A percentile compares a stretch with the other conserved stretches of the same genome.
Evolutionary conservation across 2,113 vertebrate genomes (phyloP).

Genomic region (Pseudois nayaur): DNA sequence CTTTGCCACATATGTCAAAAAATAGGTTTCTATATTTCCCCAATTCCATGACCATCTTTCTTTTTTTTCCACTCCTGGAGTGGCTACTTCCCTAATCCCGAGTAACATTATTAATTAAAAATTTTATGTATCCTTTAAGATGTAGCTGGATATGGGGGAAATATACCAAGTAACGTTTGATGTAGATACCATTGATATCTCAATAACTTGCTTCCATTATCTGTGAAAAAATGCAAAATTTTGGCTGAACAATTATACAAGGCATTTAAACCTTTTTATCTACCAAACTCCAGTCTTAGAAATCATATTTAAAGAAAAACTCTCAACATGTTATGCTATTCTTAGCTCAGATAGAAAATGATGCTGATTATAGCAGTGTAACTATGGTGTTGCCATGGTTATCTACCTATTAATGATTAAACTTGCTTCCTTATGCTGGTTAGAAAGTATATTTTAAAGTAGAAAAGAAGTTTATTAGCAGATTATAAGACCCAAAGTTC

Average conservation of each 20-base stretch:
- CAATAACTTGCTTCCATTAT: slow-evolving; percentile 18
- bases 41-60: background rate
- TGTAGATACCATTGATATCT: background rate
- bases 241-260: background rate
- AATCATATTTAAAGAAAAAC: slow-evolving; percentile 62
- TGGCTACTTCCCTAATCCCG: background rate
- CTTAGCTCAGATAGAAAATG: slow-evolving; percentile 47
- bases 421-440: slow-evolving; percentile 26
- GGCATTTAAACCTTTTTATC: slow-evolving; percentile 37
- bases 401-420: slow-evolving; percentile 46
- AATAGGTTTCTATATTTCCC: background rate
- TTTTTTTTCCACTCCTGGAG: background rate
- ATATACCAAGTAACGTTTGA: background rate
- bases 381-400: slow-evolving; percentile 41
- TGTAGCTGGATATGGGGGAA: background rate
- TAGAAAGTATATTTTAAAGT: slow-evolving; percentile 31
- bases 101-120: background rate
- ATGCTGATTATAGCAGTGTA: slow-evolving; percentile 27
- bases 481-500: background rate
- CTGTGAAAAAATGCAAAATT: background rate
- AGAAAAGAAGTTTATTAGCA: background rate
- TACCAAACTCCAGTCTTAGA: slow-evolving; percentile 34
- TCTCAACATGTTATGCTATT: slow-evolving; percentile 24
- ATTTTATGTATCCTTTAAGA: background rate
- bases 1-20: background rate